These are phyloP conservation scores for Drepana falcataria DNA, from an alignment of 2,888 invertebrate species.

Conservation along the genomic window DNA sequence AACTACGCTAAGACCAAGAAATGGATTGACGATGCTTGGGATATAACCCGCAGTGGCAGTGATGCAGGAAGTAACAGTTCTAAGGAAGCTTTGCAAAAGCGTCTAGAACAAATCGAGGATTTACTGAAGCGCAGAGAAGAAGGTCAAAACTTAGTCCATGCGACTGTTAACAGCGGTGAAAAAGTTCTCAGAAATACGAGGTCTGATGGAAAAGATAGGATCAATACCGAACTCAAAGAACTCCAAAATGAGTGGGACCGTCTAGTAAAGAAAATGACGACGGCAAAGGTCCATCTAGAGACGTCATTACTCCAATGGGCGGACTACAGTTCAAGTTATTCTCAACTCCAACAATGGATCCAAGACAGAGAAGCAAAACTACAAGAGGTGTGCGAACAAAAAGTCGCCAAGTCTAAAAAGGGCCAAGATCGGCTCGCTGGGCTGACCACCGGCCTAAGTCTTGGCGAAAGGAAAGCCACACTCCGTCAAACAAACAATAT, in stretches of 20 bases:
- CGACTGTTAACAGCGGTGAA: conserved; percentile 93
- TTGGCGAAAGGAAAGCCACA: conserved; percentile 92
- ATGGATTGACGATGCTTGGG: conserved; percentile 93
- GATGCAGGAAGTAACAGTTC: conserved; percentile 88
- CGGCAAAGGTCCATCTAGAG: conserved; percentile 93
- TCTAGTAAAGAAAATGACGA: conserved; percentile 93
- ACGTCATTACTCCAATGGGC: conserved; percentile 96
- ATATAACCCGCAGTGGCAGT: conserved; percentile 87
- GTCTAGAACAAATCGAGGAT: conserved; percentile 88
- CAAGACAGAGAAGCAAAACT: conserved; percentile 94
- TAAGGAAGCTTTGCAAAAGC: conserved; percentile 89
- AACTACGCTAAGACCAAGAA: conserved; percentile 86
- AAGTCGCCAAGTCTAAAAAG: conserved; percentile 87
- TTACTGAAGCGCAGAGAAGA: conserved; percentile 89
- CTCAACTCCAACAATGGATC: conserved; percentile 96
- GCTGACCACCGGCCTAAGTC: conserved; percentile 85
- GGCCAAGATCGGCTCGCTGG: conserved; percentile 83
- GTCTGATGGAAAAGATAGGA: conserved; percentile 92
- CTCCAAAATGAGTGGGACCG: conserved; percentile 96
- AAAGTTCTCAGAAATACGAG: conserved; percentile 92
- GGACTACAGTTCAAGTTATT: conserved; percentile 95
- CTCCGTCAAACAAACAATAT: conserved; percentile 95
- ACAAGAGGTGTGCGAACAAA: conserved; percentile 92
- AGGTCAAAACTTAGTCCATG: conserved; percentile 91
- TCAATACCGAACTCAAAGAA: conserved; percentile 92